phyloP scores from a whole-genome alignment of 2,797 vertebrate genomes.

The Rhynchonycteris naso region DNA sequence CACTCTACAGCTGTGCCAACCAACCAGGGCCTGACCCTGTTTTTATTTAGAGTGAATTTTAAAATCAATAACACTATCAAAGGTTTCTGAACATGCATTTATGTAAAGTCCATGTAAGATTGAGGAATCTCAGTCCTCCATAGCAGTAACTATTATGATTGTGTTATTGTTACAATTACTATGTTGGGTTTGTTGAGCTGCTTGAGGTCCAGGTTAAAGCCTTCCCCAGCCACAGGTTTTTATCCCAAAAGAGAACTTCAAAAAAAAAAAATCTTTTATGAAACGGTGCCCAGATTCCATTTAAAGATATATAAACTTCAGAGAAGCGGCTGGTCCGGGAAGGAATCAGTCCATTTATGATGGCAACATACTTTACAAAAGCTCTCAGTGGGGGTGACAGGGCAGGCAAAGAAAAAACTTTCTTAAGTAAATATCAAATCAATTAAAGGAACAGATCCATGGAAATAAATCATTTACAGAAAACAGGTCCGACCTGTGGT shows the following conservation, averaged over 20 bases:
- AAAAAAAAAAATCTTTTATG: constrained; percentile 14
- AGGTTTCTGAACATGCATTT: not conserved
- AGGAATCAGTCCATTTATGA: constrained; percentile 37
- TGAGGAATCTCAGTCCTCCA: not conserved
- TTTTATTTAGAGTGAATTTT: constrained; percentile 18
- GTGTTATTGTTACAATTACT: not conserved
- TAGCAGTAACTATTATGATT: not conserved
- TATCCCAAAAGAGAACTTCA: not conserved
- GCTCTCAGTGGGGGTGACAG: constrained; percentile 36
- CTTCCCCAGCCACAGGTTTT: not conserved
- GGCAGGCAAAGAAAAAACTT: constrained; percentile 71
- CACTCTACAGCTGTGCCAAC: no score
- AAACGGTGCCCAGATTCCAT: constrained; percentile 44
- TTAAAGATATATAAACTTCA: constrained; percentile 37
- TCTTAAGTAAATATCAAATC: constrained; percentile 75
- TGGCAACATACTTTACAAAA: not conserved
- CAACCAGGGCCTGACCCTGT: not conserved
- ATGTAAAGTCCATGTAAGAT: not conserved
- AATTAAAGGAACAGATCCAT: constrained; percentile 78
- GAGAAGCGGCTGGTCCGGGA: constrained; percentile 39
- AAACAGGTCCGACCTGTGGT: constrained; percentile 65
- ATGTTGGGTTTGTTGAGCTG: not conserved
- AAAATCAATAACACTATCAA: not conserved
- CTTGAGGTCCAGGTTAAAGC: not conserved
- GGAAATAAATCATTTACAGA: constrained; percentile 81